Conservation (phyloP, 1,140 invertebrate species). For the Drosophila melanogaster region Release_6_plus_ISO1_MT NC_004354.4:4072501-4073000, state of each 20-base stretch:
- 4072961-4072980: conserved; percentile 4
- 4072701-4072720: not conserved
- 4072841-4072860: conserved; percentile 69
- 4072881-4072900: conserved; percentile 63
- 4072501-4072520: conserved; percentile 28
- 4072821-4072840: conserved; percentile 5
- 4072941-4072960: not conserved
- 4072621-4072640: conserved; percentile 62
- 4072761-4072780: conserved; percentile 83
- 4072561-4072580: conserved; percentile 82
- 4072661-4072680: not conserved
- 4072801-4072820: conserved; percentile 8
- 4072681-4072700: not conserved
- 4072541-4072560: conserved; percentile 82
- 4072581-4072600: conserved; percentile 80
- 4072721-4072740: too few relatives aligned
- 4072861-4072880: conserved; percentile 78
- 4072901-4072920: conserved; percentile 15
- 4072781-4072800: conserved; percentile 62
- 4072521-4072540: conserved; percentile 80
- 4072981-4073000: conserved; percentile 13
- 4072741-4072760: conserved; percentile 30
- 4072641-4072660: conserved; percentile 9
- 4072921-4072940: not conserved
- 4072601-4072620: conserved; percentile 63